Evolutionary conservation across 1,140 invertebrate species (phyloP).

Genomic region (Bombus affinis): DNA sequence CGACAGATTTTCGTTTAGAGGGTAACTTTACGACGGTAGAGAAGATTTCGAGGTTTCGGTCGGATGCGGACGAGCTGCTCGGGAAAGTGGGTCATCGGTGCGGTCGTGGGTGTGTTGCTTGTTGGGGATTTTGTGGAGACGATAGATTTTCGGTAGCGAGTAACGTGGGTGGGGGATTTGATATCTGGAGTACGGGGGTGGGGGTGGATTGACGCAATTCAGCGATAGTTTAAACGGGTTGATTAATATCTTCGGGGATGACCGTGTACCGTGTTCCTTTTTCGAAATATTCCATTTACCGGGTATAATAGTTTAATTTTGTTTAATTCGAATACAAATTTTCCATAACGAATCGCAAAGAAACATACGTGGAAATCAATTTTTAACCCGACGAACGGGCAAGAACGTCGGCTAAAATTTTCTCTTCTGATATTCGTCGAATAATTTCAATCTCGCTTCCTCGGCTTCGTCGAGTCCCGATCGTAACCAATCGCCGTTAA

Average conservation of each 20-base stretch:
- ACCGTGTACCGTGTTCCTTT: too few species aligned
- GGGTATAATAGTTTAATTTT: too few species aligned
- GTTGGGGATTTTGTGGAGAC: background rate
- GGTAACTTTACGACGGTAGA: background rate
- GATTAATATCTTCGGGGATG: background rate
- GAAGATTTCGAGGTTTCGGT: background rate
- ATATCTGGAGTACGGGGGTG: background rate
- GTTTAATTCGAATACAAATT: too few species aligned
- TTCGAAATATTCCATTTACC: too few species aligned
- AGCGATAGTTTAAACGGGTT: background rate
- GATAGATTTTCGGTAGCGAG: background rate
- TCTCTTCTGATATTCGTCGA: too few species aligned
- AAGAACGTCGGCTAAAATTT: too few species aligned
- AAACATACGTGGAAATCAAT: too few species aligned
- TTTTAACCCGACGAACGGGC: rapidly evolving
- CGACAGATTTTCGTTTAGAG: too few species aligned
- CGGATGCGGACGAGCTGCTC: background rate
- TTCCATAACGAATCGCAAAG: too few species aligned
- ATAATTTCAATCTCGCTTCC: background rate
- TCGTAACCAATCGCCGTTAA: background rate
- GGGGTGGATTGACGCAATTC: background rate
- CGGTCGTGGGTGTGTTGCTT: background rate
- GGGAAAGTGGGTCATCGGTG: background rate
- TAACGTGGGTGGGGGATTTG: background rate
- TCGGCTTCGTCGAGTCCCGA: rapidly evolving